These are phyloP conservation scores for Trematocara unimaculatum DNA, from an alignment of 2,113 vertebrate species.

Conservation along the genomic window DNA sequence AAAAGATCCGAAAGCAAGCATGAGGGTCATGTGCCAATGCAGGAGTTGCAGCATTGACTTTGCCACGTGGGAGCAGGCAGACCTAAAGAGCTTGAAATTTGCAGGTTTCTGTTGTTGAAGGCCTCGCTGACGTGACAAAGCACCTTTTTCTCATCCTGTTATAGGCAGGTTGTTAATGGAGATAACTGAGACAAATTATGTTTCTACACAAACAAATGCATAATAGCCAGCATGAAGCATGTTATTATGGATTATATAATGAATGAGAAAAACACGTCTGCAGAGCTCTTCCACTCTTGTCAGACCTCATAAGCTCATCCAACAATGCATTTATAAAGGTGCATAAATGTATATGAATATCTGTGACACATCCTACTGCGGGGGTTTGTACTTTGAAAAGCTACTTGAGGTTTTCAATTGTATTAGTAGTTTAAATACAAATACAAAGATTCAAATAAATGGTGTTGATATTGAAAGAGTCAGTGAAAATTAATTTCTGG, in stretches of 20 bases:
- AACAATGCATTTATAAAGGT: not conserved
- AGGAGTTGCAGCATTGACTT: not conserved
- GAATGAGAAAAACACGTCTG: not conserved
- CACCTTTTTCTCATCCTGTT: not conserved
- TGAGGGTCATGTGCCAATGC: not conserved
- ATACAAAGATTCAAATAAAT: too few relatives aligned
- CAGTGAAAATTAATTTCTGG: too few relatives aligned
- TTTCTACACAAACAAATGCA: not conserved
- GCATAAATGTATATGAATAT: not conserved
- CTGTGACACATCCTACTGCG: not conserved
- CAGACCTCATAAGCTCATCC: not conserved
- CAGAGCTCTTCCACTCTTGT: not conserved
- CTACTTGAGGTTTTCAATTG: too few relatives aligned
- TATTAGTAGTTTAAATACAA: too few relatives aligned
- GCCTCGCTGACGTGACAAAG: not conserved
- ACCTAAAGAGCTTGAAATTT: not conserved
- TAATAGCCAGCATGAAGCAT: not conserved
- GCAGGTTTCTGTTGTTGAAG: not conserved
- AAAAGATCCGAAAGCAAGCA: not conserved
- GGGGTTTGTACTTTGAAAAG: not conserved
- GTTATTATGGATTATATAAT: not conserved
- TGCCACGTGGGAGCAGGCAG: rapidly evolving
- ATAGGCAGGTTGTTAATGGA: not conserved
- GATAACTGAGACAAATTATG: not conserved
- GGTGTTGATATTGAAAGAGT: too few relatives aligned